Base-by-base conservation (phyloP, 2,113 vertebrate species). In the Gambusia affinis region DNA sequence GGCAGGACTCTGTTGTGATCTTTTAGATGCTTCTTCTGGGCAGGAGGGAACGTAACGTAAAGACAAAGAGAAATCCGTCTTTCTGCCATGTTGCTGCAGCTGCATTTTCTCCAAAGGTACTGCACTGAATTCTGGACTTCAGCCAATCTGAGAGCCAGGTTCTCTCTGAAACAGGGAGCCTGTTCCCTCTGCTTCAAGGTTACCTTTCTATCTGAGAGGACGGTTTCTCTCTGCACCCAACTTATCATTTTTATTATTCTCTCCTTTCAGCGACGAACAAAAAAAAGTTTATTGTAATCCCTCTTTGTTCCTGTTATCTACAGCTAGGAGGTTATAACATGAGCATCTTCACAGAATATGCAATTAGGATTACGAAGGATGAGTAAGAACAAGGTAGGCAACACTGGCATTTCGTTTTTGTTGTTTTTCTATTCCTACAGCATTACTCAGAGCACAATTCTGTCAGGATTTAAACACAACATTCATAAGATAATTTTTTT, bases 391-490 rank as follows among this genome's bases (percentile, higher is more conserved):
- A 83, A 89, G 91, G 93, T 94, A 91, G 82, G 87, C 83, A 93
- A 83, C 94, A 94, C 95, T 92, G 92, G 63, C 65, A 15, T 90
- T 87, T 94, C 92, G 5, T 62, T 15, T 60, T 90, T 86, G 33
- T 60, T 84, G 69, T 90, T 83, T 91, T 87, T 80, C 92, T 93
- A 93, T 90, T 93, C 90, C 93, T 93, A 92, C 89, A 92, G 91
- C 86, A 91, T 92, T 72, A 71, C 89, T 90, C 87, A 93, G 80
- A 84, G 76, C 66, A 73, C 30, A 6, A 77, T 64, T 70, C 80
- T 66, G 72, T 82, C 67, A 93, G 90, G 82, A 81, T 87, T 42
- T 67, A 51, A 63, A 71, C 22, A 63, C 30, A 68, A 35, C 60
- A 69, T 33, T 63, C 24, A 70, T 81, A 39, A 64, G 60, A 65